A percentile compares a stretch with the other conserved stretches of the same genome.
Conservation (phyloP, 2,888 invertebrate species). For the Tetheella fluctuosa region DNA sequence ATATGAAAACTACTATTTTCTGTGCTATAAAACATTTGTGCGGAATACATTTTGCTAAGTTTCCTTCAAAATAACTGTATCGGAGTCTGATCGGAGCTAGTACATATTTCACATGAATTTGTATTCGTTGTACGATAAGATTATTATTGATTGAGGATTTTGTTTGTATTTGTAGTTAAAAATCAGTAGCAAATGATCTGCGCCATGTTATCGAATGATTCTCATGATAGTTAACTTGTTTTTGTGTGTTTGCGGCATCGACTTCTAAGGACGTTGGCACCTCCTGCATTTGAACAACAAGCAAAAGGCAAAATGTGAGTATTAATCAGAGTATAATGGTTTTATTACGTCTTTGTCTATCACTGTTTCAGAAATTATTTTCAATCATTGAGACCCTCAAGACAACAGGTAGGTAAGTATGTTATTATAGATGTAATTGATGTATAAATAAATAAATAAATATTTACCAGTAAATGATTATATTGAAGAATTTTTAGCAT, state of each 20-base stretch:
- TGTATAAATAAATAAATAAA: no score
- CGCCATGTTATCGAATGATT: background rate
- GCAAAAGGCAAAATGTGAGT: background rate
- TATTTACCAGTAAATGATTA: no score
- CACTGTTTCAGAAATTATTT: background rate
- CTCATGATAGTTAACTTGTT: background rate
- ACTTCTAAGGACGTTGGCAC: background rate
- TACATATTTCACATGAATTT: background rate
- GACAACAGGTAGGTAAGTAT: background rate
- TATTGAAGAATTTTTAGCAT: no score
- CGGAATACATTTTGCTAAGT: slow-evolving; percentile 24
- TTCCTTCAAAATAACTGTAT: slow-evolving; percentile 27
- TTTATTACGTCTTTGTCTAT: background rate
- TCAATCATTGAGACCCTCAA: background rate
- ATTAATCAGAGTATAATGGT: background rate
- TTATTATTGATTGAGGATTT: slow-evolving; percentile 45
- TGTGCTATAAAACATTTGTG: background rate
- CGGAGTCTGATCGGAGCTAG: background rate
- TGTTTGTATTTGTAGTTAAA: slow-evolving; percentile 25
- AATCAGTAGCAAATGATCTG: background rate
- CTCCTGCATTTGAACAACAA: background rate
- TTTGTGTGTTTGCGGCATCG: background rate
- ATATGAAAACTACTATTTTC: background rate
- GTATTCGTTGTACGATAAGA: slow-evolving; percentile 32
- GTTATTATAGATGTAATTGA: no score